These are phyloP conservation scores for Chrysemys picta DNA, from an alignment of 2,113 vertebrate species.

Conservation along the genomic window DNA sequence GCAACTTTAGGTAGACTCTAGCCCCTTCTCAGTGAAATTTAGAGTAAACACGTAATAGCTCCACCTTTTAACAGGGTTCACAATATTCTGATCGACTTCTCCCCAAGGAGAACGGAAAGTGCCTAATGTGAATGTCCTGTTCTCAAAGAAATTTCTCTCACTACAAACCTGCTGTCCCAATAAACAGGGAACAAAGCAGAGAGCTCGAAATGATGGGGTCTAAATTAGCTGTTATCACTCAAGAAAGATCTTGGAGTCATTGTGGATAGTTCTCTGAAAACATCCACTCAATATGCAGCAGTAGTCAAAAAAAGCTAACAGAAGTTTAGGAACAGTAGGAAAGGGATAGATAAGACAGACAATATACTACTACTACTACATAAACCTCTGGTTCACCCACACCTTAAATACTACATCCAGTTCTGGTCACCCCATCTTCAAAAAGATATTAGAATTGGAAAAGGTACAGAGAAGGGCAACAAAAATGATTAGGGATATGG, in stretches of 20 bases:
- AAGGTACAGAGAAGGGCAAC: neutral
- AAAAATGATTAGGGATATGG: neutral
- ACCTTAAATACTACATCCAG: neutral
- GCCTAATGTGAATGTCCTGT: neutral
- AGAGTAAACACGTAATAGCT: neutral
- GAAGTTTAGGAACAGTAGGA: neutral
- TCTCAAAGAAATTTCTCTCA: neutral
- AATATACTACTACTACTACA: neutral
- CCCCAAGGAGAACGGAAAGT: neutral
- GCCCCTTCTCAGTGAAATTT: neutral
- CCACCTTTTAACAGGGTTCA: neutral
- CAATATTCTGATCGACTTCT: no score
- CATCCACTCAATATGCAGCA: neutral
- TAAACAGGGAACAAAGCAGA: neutral
- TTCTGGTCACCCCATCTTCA: neutral
- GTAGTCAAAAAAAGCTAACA: neutral
- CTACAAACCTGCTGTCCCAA: neutral
- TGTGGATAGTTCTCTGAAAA: neutral
- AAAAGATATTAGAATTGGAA: neutral
- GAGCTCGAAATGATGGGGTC: neutral
- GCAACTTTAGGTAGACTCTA: neutral
- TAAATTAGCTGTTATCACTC: neutral
- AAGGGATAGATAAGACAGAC: neutral
- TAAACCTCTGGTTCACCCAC: neutral
- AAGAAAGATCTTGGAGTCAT: neutral